A percentile compares a stretch with the other conserved stretches of the same genome.
Conservation (phyloP, 2,888 invertebrate species). For the Dysmachus trigonus region DNA sequence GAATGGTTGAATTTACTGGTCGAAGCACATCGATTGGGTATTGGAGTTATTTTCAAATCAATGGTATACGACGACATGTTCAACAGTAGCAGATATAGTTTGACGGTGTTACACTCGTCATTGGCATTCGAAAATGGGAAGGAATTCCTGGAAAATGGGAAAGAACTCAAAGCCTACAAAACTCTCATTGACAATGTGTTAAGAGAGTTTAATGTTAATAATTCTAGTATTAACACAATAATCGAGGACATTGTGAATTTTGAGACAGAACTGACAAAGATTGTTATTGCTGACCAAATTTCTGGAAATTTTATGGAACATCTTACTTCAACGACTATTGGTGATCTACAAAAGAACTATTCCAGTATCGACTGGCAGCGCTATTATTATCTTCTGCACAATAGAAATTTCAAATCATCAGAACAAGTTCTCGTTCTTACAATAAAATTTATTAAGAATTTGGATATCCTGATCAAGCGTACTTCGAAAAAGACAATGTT, state of each 20-base stretch:
- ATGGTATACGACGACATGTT: slow-evolving; percentile 1
- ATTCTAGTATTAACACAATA: neutral
- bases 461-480: neutral
- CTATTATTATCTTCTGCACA: neutral
- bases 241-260: slow-evolving; percentile 22
- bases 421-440: neutral
- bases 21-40: neutral
- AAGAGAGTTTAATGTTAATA: neutral
- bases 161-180: neutral
- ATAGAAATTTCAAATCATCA: neutral
- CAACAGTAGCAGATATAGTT: neutral
- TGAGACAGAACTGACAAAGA: neutral
- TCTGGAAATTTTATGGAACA: neutral
- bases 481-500: slow-evolving; percentile 46
- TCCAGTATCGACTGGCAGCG: neutral
- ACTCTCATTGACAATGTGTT: neutral
- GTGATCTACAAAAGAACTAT: neutral
- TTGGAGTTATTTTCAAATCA: neutral
- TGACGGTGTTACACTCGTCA: neutral
- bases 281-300: neutral
- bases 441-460: neutral
- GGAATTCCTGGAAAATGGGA: neutral
- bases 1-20: slow-evolving; percentile 5
- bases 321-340: neutral
- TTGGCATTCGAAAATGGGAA: neutral